A percentile compares a stretch with the other conserved stretches of the same genome.
Conservation (phyloP, 2,888 invertebrate genomes). For the Euphydryas editha region DNA sequence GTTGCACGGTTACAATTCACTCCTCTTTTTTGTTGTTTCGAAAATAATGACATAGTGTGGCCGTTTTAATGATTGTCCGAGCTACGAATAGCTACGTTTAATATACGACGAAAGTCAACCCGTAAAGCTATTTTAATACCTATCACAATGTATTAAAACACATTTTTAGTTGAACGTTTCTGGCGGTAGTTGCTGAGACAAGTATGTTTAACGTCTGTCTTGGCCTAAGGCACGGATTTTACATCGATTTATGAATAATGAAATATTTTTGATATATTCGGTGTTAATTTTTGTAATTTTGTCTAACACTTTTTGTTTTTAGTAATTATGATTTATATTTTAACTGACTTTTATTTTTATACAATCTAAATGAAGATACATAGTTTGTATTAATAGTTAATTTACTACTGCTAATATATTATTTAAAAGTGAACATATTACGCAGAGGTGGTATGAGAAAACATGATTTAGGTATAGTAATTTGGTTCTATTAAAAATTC, state of each 20-base stretch:
- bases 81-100: conserved; percentile 38
- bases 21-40: conserved; percentile 73
- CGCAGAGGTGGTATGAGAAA: not conserved
- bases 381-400: not conserved
- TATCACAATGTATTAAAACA: conserved; percentile 8
- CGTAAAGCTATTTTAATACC: conserved; percentile 12
- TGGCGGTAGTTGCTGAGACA: conserved; percentile 16
- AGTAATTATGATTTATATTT: conserved; percentile 7
- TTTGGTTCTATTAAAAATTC: no score
- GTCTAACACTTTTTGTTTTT: conserved; percentile 18
- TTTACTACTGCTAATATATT: not conserved
- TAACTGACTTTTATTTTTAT: not conserved
- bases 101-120: conserved; percentile 15
- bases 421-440: not conserved
- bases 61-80: conserved; percentile 74
- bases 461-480: not conserved
- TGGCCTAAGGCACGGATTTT: conserved; percentile 69
- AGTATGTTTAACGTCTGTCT: conserved; percentile 52
- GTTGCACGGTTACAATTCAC: conserved; percentile 78
- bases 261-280: conserved; percentile 19
- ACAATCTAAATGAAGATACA: conserved; percentile 8
- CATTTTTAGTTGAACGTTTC: conserved; percentile 3
- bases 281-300: conserved; percentile 23
- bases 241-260: conserved; percentile 60
- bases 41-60: conserved; percentile 79